Evolutionary conservation across 2,797 vertebrate genomes (phyloP), one percentile per base, ranked within the genome.

Genomic region (Tangara arthus): DNA sequence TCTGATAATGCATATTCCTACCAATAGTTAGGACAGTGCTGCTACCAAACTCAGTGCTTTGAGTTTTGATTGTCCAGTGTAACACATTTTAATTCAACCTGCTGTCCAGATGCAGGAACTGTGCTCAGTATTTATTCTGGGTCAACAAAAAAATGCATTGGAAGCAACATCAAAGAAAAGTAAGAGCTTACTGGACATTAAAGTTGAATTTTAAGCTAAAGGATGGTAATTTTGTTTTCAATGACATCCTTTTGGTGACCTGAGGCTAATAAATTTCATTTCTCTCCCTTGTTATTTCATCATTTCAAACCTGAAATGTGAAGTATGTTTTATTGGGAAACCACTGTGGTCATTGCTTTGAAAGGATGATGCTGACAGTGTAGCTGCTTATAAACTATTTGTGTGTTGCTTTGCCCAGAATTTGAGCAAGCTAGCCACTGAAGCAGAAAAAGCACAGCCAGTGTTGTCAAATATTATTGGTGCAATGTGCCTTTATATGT

Each of bases 381-480:
- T 95, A 59, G 49, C 94, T 93, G 88, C 95, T 97, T 95, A 83
- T 79, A 95, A 95, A 89, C 84, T 92, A 81, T 94, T 90, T 94
- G 88, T 93, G 49, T 89, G 39, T 81, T 91, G 30, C 83, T 94
- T 96, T 92, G 82, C 75, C 60, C 63, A 77, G 90, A 89, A 95
- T 97, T 93, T 88, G 94, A 93, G 92, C 94, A 95, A 96, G 94
- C 88, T 95, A 85, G 52, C 85, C 95, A 95, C 53, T 93, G 96
- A 96, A 96, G 97, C 96, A 97, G 97, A 97, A 98, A 96, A 97
- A 97, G 95, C 96, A 97, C 97, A 87, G 86, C 94, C 87, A 96
- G 94, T 63, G 89, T 96, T 98, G 97, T 98, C 96, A 97, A 41
- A 97, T 97, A 97, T 93, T 96, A 97, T 97, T 89, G 97, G 95